Evolutionary conservation across 2,888 invertebrate genomes (phyloP), one percentile per base, ranked within the genome.

Genomic region (Tricholauxania praeusta): DNA sequence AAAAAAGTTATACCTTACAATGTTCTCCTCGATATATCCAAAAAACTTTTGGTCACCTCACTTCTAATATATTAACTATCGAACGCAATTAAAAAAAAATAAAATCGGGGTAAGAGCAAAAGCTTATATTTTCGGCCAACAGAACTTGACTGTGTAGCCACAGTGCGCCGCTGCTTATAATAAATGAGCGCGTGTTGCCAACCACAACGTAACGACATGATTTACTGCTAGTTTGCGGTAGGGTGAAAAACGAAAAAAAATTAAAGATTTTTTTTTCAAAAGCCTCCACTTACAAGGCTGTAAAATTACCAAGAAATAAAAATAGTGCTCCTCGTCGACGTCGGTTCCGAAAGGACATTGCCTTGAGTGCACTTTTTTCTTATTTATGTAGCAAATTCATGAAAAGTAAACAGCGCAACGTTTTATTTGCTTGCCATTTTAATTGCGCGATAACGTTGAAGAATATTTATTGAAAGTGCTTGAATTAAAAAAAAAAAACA

Each of bases 361-460:
- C 39, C 39, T 39, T 5, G 10, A 39, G 39, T 39, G 39, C 57
- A 28, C 28, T 22, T 57, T 28, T 57, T 19, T 19, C 28, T 17
- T 57, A 57, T 57, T 57, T 57, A 57, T 19, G 57, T 12, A 22
- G 19, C 57, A 22, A 57, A 57, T 57, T 57, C 14, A 55, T 55
- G 22, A 12, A 55, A 55, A 19, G 22, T 15, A 57, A 57, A 19
- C 12, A 12, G 28, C 55, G 57, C 22, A 57, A 57, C 12, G 22
- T 19, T 28, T 57, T 57, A 57, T 57, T 57, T 57, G 22, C 14
- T 2, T 3, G 22, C 19, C 57, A 57, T 57, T 57, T 57, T 57
- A 57, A 57, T 57, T 57, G 28, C 28, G 15, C 57, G 22, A 12
- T 57, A 15, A 28, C 14, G 57, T 15, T 57, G 28, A 57, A 57